Conservation (phyloP, 2,888 invertebrate genomes). For the Lypha dubia region DNA sequence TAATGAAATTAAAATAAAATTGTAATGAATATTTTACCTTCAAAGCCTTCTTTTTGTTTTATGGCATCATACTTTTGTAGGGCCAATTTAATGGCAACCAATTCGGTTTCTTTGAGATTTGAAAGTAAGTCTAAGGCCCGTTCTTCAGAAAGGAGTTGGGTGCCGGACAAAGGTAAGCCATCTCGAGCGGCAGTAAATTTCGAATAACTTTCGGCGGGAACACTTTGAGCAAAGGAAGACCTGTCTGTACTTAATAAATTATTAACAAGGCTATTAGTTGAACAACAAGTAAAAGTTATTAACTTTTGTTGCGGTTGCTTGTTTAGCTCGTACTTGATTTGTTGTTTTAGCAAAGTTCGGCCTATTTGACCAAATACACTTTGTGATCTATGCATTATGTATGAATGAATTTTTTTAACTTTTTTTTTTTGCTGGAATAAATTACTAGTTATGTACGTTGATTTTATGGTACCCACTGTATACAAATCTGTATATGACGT, state of each 20-base stretch:
- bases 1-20: background rate
- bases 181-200: conserved; percentile 75
- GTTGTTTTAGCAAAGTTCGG: conserved; percentile 63
- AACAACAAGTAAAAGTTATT: conserved; percentile 48
- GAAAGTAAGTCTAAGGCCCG: conserved; percentile 90
- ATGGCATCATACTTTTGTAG: conserved; percentile 90
- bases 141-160: conserved; percentile 85
- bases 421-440: background rate
- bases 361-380: conserved; percentile 57
- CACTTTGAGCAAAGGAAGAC: background rate
- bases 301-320: conserved; percentile 53
- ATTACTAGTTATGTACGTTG: conserved; percentile 2
- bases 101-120: conserved; percentile 89
- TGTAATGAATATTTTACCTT: conserved; percentile 87
- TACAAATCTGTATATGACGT: conserved; percentile 61
- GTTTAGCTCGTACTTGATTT: conserved; percentile 22
- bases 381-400: conserved; percentile 64
- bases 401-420: background rate
- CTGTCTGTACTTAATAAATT: background rate
- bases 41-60: conserved; percentile 89
- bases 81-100: conserved; percentile 87
- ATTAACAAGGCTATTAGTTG: background rate
- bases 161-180: conserved; percentile 62
- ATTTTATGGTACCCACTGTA: conserved; percentile 21
- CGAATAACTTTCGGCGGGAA: conserved; percentile 73